Evolutionary conservation across 2,888 invertebrate species (phyloP).

Genomic region (Tipula confusa): DNA sequence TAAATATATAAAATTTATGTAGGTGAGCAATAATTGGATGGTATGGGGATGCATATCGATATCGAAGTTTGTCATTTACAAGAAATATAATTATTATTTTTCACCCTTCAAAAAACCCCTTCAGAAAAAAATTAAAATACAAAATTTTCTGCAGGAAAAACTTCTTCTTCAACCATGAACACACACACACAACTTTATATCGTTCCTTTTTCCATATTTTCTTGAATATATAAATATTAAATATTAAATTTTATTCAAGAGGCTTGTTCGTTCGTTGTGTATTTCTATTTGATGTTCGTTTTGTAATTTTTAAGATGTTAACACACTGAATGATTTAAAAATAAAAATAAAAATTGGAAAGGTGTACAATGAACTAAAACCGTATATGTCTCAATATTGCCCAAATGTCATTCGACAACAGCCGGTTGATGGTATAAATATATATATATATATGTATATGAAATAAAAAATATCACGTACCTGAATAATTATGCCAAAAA

Average conservation of each 20-base stretch:
- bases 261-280: conserved; percentile 16
- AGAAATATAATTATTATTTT: conserved; percentile 13
- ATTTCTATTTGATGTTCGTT: conserved; percentile 12
- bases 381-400: not conserved
- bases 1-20: not conserved
- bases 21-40: not conserved
- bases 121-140: not conserved
- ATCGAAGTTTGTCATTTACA: conserved; percentile 16
- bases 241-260: conserved; percentile 7
- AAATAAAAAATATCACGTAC: conserved; percentile 55
- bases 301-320: conserved; percentile 4
- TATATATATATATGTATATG: not conserved
- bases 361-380: not conserved
- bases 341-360: not conserved
- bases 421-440: not conserved
- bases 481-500: conserved; percentile 90
- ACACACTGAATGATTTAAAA: not conserved
- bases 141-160: conserved; percentile 5
- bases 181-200: not conserved
- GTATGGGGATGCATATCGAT: not conserved
- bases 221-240: conserved; percentile 20
- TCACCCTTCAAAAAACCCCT: not conserved
- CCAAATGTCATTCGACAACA: not conserved
- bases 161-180: not conserved
- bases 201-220: not conserved